A percentile compares a stretch with the other conserved stretches of the same genome.
phyloP scores from a whole-genome alignment of 2,888 invertebrate species.

The Lycophotia porphyrea region DNA sequence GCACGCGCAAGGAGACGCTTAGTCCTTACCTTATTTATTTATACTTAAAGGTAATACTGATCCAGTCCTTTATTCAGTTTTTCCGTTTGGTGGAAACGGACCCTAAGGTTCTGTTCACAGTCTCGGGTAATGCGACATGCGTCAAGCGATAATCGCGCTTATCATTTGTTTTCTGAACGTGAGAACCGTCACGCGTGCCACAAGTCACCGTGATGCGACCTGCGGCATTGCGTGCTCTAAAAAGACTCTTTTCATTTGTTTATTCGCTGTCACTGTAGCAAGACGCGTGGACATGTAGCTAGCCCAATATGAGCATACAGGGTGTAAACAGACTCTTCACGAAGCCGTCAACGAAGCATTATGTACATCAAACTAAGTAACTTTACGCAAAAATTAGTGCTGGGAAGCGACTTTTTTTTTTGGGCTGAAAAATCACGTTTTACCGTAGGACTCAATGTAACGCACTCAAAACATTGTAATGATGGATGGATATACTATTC shows the following conservation, averaged over 20 bases:
- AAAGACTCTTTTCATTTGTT: neutral
- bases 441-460: no score
- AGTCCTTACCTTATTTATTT: neutral
- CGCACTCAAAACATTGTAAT: no score
- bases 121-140: neutral
- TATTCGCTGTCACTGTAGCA: neutral
- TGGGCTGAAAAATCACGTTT: no score
- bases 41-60: neutral
- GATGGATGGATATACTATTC: no score
- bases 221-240: neutral
- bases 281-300: neutral
- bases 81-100: neutral
- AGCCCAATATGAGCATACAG: no score
- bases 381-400: no score
- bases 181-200: neutral
- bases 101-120: neutral
- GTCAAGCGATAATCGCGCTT: neutral
- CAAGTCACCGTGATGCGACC: neutral
- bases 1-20: neutral
- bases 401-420: no score
- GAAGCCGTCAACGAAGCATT: no score
- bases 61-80: neutral
- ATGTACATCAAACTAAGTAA: no score
- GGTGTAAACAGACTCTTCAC: no score
- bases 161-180: neutral